These are phyloP conservation scores for Rhabdomys pumilio DNA, from an alignment of 2,797 vertebrate genomes.

Conservation along the genomic window DNA sequence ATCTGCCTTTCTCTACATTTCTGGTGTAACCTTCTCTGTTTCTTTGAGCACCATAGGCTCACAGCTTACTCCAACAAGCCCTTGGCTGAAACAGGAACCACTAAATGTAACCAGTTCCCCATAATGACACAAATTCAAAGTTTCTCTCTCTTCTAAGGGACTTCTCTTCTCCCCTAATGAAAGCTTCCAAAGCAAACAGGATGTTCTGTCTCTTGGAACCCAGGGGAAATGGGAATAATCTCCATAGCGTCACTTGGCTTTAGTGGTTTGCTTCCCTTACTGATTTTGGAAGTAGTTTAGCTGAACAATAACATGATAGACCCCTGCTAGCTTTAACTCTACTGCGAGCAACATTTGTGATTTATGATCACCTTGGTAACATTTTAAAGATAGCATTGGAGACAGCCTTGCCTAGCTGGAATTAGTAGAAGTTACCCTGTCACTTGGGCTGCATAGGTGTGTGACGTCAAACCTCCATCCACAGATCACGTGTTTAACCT, in stretches of 20 bases:
- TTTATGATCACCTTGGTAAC: background rate
- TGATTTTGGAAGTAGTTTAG: background rate
- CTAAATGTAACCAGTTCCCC: background rate
- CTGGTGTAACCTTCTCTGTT: background rate
- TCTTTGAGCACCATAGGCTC: background rate
- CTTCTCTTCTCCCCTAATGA: background rate
- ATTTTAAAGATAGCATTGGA: background rate
- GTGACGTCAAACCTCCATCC: background rate
- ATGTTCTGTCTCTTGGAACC: background rate
- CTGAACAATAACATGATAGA: background rate
- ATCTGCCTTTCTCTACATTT: background rate
- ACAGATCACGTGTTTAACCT: background rate
- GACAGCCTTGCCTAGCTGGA: background rate
- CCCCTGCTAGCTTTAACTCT: background rate
- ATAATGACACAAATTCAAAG: background rate
- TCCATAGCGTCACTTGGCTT: background rate
- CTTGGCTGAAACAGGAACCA: background rate
- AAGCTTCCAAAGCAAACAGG: background rate
- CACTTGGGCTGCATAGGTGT: background rate
- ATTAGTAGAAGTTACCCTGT: background rate
- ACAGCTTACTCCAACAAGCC: background rate
- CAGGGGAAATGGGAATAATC: background rate
- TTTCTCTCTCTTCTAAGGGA: background rate
- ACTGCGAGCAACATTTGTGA: background rate
- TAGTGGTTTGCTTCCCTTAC: background rate